These are phyloP conservation scores for Agriopis aurantiaria DNA, from an alignment of 2,888 invertebrate species.

Conservation along the genomic window DNA sequence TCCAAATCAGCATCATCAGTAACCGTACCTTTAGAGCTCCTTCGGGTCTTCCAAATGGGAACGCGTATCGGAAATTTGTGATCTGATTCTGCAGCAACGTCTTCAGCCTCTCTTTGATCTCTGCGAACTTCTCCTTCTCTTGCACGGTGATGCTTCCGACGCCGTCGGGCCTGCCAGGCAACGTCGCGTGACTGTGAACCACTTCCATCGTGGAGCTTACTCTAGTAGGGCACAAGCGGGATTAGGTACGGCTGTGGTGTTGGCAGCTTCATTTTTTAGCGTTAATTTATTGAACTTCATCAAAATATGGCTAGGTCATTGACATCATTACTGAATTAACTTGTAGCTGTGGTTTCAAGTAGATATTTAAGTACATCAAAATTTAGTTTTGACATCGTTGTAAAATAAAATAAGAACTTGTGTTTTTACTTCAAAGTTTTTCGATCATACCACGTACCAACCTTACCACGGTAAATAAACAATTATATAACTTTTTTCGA, in stretches of 20 bases:
- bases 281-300: background rate
- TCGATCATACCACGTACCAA: no score
- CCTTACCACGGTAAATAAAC: no score
- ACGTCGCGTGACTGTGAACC: constrained; percentile 85
- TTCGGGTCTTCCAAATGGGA: constrained; percentile 99
- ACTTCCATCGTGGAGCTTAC: constrained; percentile 80
- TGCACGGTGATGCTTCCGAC: constrained; percentile 99
- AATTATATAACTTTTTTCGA: no score
- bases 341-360: constrained; percentile 3
- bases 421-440: no score
- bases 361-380: background rate
- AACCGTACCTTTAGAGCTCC: constrained; percentile 93
- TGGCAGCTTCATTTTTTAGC: constrained; percentile 52
- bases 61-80: constrained; percentile 99
- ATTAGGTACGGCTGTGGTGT: constrained; percentile 69
- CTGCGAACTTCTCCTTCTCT: constrained; percentile 99
- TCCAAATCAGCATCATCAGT: no score
- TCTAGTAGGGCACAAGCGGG: constrained; percentile 84
- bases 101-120: constrained; percentile 97
- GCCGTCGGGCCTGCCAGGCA: constrained; percentile 96
- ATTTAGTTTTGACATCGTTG: no score
- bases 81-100: constrained; percentile 98
- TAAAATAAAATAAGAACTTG: no score
- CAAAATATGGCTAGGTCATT: background rate
- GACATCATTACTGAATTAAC: background rate